Evolutionary conservation across 2,888 invertebrate genomes (phyloP), one percentile per base, ranked within the genome.

Genomic region (Synanthedon tipuliformis): DNA sequence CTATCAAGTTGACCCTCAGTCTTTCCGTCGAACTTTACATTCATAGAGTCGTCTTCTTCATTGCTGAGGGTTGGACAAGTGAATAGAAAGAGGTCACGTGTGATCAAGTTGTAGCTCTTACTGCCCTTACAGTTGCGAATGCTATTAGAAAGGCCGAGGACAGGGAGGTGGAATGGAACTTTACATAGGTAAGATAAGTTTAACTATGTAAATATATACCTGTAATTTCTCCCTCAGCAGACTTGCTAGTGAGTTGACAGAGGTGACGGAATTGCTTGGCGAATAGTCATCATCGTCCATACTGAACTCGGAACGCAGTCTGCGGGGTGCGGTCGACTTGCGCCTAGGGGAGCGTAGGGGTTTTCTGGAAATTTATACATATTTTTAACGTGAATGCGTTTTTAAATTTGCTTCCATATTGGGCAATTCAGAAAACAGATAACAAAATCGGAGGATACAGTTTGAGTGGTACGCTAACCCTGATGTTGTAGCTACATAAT

Each of bases 231-330:
- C 95, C 65, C 92, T 91, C 12, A 95, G 86, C 53, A 95, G 80
- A 71, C 95, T 95, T 55, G 95, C 94, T 60, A 95, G 89, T 0
- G 95, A 95, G 79, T 95, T 95, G 62, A 95, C 91, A 50, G 94
- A 95, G 0, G 95, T 95, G 64, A 95, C 92, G 5, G 95, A 95
- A 66, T 94, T 92, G 59, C 90, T 91, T 0, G 92, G 92, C 2
- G 93, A 93, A 64, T 92, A 91, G 55, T 91, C 91, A 16, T 89
- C 90, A 41, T 90, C 90, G 55, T 90, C 90, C 88, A 87, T 89
- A 72, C 84, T 90, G 70, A 86, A 85, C 69, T 86, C 86, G 1
- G 90, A 86, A 27, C 88, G 81, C 40, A 70, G 88, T 65, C 70
- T 90, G 78, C 66, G 91, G 66, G 71, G 90, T 74, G 70, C 90